Evolutionary conservation across 2,888 invertebrate genomes (phyloP), one percentile per base, ranked within the genome.

Genomic region (Ophion ellenae): DNA sequence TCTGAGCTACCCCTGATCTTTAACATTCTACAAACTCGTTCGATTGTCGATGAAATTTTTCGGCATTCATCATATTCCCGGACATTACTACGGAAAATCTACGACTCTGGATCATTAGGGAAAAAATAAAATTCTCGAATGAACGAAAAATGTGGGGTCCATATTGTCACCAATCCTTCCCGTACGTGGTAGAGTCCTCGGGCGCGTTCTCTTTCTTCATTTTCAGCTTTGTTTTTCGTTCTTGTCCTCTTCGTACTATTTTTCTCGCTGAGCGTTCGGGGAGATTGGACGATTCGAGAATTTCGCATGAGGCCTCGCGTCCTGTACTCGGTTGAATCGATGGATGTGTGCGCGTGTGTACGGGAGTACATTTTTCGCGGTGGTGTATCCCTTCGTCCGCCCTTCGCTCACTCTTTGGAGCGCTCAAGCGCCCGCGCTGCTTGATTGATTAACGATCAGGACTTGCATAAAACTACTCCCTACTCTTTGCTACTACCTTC

Each of bases 371-470:
- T 74, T 74, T 74, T 53, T 78, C 73, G 69, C 69, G 36, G 77
- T 83, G 70, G 32, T 66, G 66, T 53, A 20, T 20, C 47, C 47
- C 14, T 66, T 32, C n/a, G 32, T 32, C 32, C 20, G 1, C 59
- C 67, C 57, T 57, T 24, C 40, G 20, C n/a, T 74, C 73, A 57
- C 83, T 45, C 66, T 71, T 83, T 81, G 85, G 84, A 70, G 83
- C 86, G 78, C 85, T 75, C 88, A 76, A 40, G 40, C 40, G 40
- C 40, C 40, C 80, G 76, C 83, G 80, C 87, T 36, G 83, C 84
- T 89, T 92, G 92, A 92, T 92, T 92, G 92, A 92, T 92, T 92
- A 92, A 92, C 91, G 92, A 92, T 91, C 91, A 89, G 77, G 82
- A 89, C 90, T 91, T 91, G 92, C 91, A 92, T 92, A 91, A 92